Conservation (phyloP, 2,797 vertebrate genomes). For the Mallotus villosus region DNA sequence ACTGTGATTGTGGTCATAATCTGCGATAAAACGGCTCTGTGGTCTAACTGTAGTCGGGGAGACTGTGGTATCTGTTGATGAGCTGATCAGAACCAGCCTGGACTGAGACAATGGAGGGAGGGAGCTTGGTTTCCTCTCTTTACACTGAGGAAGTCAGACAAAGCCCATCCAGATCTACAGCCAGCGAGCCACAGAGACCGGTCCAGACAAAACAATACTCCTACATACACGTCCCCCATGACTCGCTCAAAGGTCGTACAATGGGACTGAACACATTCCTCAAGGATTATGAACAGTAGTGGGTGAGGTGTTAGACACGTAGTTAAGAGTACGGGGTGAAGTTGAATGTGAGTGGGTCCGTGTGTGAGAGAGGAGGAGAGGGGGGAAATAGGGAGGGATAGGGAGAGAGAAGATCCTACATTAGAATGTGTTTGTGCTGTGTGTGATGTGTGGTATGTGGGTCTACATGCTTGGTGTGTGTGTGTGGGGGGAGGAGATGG, state of each 20-base stretch:
- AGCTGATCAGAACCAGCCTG: conserved; percentile 25
- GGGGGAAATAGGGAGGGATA: background rate
- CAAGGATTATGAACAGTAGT: conserved; percentile 53
- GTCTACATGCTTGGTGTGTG: background rate
- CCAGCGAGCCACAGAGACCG: conserved; percentile 32
- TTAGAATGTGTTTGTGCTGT: background rate
- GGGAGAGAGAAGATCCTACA: background rate
- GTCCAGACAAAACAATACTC: conserved; percentile 61
- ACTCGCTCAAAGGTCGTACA: conserved; percentile 44
- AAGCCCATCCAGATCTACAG: conserved; percentile 16
- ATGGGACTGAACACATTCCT: conserved; percentile 41
- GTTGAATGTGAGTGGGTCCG: conserved; percentile 20
- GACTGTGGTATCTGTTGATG: conserved; percentile 29
- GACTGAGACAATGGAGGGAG: conserved; percentile 58
- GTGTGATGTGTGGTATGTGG: background rate
- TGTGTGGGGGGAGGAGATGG: background rate
- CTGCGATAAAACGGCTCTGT: background rate
- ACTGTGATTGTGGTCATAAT: background rate
- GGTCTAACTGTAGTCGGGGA: background rate
- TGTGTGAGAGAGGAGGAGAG: conserved; percentile 4
- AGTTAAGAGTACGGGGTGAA: conserved; percentile 36
- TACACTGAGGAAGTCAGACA: conserved; percentile 43
- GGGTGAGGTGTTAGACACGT: conserved; percentile 57
- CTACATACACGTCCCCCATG: conserved; percentile 41
- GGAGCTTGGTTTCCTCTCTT: conserved; percentile 46